Evolutionary conservation across 2,797 vertebrate species (phyloP).

Genomic region (Acridotheres tristis): DNA sequence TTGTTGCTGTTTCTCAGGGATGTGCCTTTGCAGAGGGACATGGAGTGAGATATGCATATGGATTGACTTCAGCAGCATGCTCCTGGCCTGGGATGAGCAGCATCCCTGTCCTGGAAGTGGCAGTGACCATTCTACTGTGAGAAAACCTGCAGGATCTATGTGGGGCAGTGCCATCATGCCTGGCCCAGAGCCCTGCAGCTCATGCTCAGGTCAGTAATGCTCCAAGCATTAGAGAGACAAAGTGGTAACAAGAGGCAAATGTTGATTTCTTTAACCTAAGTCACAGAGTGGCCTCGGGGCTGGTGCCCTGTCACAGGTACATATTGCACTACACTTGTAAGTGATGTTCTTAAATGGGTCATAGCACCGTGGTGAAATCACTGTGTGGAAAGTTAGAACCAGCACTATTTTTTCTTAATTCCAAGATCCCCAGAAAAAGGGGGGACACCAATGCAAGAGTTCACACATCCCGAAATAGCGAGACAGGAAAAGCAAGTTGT

Average conservation of each 20-base stretch:
- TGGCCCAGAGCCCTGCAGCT: neutral
- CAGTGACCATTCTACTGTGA: neutral
- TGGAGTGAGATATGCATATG: neutral
- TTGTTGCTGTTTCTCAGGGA: neutral
- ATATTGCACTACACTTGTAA: conserved; percentile 72
- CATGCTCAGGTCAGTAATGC: neutral
- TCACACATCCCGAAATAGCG: neutral
- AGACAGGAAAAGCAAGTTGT: conserved; percentile 39
- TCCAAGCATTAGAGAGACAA: conserved; percentile 60
- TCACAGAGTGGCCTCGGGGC: neutral
- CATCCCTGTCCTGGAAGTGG: neutral
- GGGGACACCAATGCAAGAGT: neutral
- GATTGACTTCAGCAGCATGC: neutral
- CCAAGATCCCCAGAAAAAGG: conserved; percentile 26
- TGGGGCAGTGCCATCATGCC: neutral
- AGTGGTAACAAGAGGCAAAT: conserved; percentile 43
- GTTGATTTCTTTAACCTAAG: neutral
- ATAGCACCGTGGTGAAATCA: conserved; percentile 68
- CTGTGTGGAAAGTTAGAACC: conserved; percentile 12
- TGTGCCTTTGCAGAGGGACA: neutral
- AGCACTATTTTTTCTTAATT: conserved; percentile 8
- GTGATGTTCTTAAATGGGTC: conserved; percentile 42
- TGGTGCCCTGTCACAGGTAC: conserved; percentile 25
- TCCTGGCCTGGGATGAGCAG: neutral
- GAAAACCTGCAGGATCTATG: neutral